Evolutionary conservation across 2,113 vertebrate genomes (phyloP), one percentile per base, ranked within the genome.

Genomic region (Empidonax alnorum): DNA sequence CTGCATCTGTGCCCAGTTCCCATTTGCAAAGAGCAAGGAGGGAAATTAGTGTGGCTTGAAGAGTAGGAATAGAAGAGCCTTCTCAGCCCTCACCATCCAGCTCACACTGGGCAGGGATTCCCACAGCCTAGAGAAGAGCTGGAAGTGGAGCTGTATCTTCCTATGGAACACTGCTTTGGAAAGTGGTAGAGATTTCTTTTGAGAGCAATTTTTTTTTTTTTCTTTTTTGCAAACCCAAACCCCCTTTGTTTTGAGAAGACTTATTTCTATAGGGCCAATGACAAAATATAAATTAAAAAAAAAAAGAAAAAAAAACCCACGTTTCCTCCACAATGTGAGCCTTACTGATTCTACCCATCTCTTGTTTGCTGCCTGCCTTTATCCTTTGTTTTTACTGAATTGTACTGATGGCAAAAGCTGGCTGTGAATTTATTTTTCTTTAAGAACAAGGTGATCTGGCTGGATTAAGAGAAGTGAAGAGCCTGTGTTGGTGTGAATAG

Each of bases 321-420:
- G 49, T 12, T 62, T 75, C 81, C 93, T 46, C 69, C 72, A 56
- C 33, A 52, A 20, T 10, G 17, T 83, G 66, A 91, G 81, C 77
- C 75, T 96, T 91, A 73, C 50, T 91, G 62, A 90, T 69, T 89
- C 75, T 44, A 19, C 59, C 46, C 73, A 61, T 52, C 47, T 92
- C 58, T 86, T 14, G 14, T 81, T 78, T 87, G 92, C 65, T 90
- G 83, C 56, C 82, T 91, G 85, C 81, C 84, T 94, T 95, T 91
- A 59, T 83, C 86, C 37, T 84, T 82, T 77, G 58, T 92, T 95
- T 96, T 90, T 96, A 93, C 88, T 76, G 89, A 94, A 89, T 90
- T 92, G 97, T 97, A 84, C 63, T 39, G 49, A 74, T 93, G 63
- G 93, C 96, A 96, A 97, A 97, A 92, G 58, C 78, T 91, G 85